These are phyloP conservation scores for Bimastos eiseni DNA, from an alignment of 2,888 invertebrate species.

Conservation along the genomic window DNA sequence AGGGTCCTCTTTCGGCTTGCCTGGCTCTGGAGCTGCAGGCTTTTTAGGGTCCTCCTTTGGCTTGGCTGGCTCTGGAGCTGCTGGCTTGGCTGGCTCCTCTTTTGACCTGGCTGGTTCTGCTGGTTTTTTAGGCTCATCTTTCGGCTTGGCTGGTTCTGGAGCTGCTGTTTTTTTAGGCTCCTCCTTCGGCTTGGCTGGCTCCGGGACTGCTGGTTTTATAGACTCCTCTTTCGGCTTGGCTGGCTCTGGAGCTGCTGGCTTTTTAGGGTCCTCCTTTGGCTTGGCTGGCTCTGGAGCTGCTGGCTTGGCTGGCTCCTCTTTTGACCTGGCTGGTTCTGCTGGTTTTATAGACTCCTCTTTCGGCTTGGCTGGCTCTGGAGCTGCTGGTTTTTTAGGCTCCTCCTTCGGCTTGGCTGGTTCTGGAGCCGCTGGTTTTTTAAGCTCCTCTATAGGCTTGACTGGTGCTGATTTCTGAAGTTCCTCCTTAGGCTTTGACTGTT, in stretches of 20 bases:
- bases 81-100: constrained; percentile 8
- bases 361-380: constrained; percentile 25
- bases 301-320: background rate
- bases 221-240: constrained; percentile 9
- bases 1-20: constrained; percentile 29
- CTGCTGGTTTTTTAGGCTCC: background rate
- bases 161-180: constrained; percentile 6
- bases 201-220: background rate
- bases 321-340: constrained; percentile 23
- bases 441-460: too few relatives aligned
- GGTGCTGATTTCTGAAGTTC: constrained; percentile 2
- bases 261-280: constrained; percentile 24
- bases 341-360: constrained; percentile 18
- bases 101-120: constrained; percentile 20
- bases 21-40: background rate
- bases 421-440: background rate
- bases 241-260: constrained; percentile 15
- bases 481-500: constrained; percentile 24
- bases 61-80: constrained; percentile 24
- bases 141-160: constrained; percentile 25
- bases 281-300: constrained; percentile 27
- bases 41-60: constrained; percentile 1
- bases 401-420: constrained; percentile 15
- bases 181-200: constrained; percentile 7
- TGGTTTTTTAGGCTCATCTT: constrained; percentile 20